Percentiles rank a stretch among this genome's conserved stretches.
These are phyloP conservation scores for Miichthys miiuy DNA, from an alignment of 2,797 vertebrate genomes.

Conservation along the genomic window DNA sequence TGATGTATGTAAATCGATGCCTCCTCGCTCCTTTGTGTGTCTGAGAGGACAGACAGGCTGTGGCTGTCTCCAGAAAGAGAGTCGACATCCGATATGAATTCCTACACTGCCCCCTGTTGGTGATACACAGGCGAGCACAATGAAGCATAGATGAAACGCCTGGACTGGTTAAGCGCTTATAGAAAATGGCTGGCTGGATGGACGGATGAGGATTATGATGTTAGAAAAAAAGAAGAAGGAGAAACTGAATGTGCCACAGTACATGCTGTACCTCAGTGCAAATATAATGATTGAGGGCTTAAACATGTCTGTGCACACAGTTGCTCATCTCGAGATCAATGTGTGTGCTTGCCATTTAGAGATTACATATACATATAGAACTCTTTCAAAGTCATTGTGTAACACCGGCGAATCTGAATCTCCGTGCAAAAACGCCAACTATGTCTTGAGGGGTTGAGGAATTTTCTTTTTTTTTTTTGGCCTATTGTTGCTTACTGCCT, in stretches of 20 bases:
- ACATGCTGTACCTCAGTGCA: background rate
- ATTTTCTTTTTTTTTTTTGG: slow-evolving; percentile 43
- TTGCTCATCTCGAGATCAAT: background rate
- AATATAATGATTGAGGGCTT: slow-evolving; percentile 10
- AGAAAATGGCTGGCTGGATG: slow-evolving; percentile 39
- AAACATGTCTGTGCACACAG: background rate
- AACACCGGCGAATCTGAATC: slow-evolving; percentile 18
- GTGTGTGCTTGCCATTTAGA: background rate
- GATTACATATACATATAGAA: background rate
- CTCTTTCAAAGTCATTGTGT: slow-evolving; percentile 17
- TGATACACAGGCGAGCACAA: slow-evolving; percentile 4
- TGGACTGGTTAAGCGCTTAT: slow-evolving; percentile 14
- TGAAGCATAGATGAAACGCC: slow-evolving; percentile 9
- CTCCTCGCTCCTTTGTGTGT: slow-evolving; percentile 55
- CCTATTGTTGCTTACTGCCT: slow-evolving; percentile 51
- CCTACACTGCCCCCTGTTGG: slow-evolving; percentile 85
- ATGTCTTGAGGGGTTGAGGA: slow-evolving; percentile 7
- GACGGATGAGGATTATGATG: background rate
- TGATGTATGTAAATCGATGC: slow-evolving; percentile 66
- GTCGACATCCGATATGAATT: slow-evolving; percentile 53
- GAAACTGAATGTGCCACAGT: background rate
- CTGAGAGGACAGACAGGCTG: slow-evolving; percentile 43
- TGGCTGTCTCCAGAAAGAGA: slow-evolving; percentile 33
- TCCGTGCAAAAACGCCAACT: background rate
- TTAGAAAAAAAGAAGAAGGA: background rate